phyloP scores from a whole-genome alignment of 2,113 vertebrate species.

The Nyctibius bracteatus region DNA sequence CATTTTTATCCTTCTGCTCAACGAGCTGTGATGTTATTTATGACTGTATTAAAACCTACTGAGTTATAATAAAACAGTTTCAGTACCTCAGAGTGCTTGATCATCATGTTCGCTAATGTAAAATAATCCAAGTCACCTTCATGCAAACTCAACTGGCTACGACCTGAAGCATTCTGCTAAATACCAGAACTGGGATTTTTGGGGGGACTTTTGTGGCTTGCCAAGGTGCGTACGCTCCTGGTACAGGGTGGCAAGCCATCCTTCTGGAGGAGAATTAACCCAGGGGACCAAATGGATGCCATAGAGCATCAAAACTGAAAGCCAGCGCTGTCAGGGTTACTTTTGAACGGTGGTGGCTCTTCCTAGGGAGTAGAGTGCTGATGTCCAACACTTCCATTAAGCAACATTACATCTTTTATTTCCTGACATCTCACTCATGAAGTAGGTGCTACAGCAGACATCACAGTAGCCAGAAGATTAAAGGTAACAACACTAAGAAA shows the following conservation, averaged over 20 bases:
- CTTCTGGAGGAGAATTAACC: not conserved
- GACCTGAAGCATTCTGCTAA: slow-evolving; percentile 32
- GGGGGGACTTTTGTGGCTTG: too few relatives aligned
- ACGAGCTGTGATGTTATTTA: slow-evolving; percentile 57
- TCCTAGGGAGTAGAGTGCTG: not conserved
- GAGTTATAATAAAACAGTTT: slow-evolving; percentile 45
- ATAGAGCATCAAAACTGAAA: not conserved
- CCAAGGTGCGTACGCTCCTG: not conserved
- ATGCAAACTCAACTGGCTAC: slow-evolving; percentile 30
- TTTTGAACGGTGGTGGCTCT: not conserved
- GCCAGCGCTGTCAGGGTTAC: not conserved
- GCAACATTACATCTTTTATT: not conserved
- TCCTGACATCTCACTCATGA: not conserved
- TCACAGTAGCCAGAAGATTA: not conserved
- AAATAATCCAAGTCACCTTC: slow-evolving; percentile 73
- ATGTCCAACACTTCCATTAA: not conserved
- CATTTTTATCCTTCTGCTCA: slow-evolving; percentile 43
- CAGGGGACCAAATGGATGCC: not conserved
- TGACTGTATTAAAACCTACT: slow-evolving; percentile 32
- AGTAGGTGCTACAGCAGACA: not conserved
- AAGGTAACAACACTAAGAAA: not conserved
- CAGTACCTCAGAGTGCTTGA: slow-evolving; percentile 3
- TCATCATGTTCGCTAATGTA: slow-evolving; percentile 35
- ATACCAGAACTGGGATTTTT: not conserved
- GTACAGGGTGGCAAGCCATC: not conserved